A percentile compares a stretch with the other conserved stretches of the same genome.
Evolutionary conservation across 2,113 vertebrate genomes (phyloP).

Genomic region (Gadus macrocephalus): DNA sequence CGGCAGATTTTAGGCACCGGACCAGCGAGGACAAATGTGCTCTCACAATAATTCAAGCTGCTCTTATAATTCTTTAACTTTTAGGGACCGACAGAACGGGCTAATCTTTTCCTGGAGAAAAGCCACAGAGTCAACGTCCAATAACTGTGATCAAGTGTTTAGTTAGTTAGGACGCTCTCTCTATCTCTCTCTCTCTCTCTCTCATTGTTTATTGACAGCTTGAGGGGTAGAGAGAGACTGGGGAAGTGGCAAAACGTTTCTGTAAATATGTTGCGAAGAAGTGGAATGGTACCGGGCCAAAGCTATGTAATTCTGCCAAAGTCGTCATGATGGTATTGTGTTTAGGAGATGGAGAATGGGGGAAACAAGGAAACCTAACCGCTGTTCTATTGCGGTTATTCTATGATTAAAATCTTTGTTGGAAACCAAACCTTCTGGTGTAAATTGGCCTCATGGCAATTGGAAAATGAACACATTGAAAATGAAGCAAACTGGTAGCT

Average conservation of each 20-base stretch:
- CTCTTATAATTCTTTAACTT: constrained; percentile 80
- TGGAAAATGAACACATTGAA: not conserved
- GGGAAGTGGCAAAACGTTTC: constrained; percentile 69
- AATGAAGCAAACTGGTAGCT: not conserved
- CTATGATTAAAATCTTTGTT: no score
- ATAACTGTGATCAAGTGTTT: constrained; percentile 75
- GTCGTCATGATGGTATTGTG: constrained; percentile 40
- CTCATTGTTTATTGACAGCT: constrained; percentile 72
- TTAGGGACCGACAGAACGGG: constrained; percentile 74
- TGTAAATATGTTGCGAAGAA: constrained; percentile 64
- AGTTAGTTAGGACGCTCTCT: constrained; percentile 63
- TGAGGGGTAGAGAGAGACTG: constrained; percentile 71
- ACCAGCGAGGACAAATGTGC: constrained; percentile 81
- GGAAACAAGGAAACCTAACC: no score
- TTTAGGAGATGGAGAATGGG: no score
- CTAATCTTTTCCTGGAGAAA: constrained; percentile 67
- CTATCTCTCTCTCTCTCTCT: constrained; percentile 62
- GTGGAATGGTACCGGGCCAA: constrained; percentile 54
- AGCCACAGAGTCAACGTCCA: constrained; percentile 71
- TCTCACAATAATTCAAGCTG: constrained; percentile 83
- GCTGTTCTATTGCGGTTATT: constrained; percentile 8
- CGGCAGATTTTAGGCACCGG: constrained; percentile 78
- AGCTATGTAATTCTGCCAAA: constrained; percentile 46
- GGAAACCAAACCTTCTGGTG: constrained; percentile 24
- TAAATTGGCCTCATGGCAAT: constrained; percentile 12